A percentile compares a stretch with the other conserved stretches of the same genome.
Evolutionary conservation across 2,113 vertebrate genomes (phyloP).

Genomic region (Psilopsiagon aurifrons): DNA sequence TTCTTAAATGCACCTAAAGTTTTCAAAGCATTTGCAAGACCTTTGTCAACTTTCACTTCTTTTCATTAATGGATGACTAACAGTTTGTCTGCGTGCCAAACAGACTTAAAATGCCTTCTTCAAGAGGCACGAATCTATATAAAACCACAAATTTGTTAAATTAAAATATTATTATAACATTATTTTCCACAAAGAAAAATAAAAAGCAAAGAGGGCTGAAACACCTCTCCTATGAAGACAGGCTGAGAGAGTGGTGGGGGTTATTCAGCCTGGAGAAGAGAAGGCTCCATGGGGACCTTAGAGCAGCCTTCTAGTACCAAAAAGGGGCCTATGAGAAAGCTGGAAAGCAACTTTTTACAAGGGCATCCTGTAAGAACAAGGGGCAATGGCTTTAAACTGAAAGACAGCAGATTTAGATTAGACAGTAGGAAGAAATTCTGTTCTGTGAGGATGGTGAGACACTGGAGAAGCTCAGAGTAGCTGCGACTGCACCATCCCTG

Average conservation of each 20-base stretch:
- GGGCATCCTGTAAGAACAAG: background rate
- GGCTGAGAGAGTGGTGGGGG: background rate
- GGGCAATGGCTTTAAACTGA: background rate
- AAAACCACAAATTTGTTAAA: background rate
- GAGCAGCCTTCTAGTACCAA: background rate
- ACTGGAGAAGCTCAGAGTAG: background rate
- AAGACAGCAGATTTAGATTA: background rate
- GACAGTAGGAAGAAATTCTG: background rate
- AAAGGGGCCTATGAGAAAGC: background rate
- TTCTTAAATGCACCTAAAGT: background rate
- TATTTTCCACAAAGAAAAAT: background rate
- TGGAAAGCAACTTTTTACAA: background rate
- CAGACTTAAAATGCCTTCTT: background rate
- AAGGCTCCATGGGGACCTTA: background rate
- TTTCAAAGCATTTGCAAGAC: conserved; percentile 21
- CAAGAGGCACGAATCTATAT: background rate
- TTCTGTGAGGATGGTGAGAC: background rate
- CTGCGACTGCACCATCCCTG: background rate
- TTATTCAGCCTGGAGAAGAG: background rate
- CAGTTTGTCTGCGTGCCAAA: background rate
- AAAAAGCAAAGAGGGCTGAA: background rate
- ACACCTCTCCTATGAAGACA: background rate
- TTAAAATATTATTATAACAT: background rate
- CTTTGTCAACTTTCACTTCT: background rate
- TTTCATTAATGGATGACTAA: background rate